These are phyloP conservation scores for Caenorhabditis sinica DNA, from an alignment of 2,888 invertebrate species.

Conservation along the genomic window DNA sequence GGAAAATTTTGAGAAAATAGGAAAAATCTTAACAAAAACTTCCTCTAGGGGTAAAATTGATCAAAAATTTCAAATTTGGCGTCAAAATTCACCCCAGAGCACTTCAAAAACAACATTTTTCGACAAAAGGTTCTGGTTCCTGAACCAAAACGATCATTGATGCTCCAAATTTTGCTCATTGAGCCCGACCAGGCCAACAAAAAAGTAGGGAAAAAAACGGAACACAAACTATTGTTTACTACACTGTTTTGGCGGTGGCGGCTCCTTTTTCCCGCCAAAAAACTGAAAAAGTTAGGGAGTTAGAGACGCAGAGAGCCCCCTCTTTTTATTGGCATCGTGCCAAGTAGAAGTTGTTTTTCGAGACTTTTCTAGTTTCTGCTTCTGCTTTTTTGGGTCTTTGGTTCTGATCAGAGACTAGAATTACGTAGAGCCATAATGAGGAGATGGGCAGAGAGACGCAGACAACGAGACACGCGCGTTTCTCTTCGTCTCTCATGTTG, in stretches of 20 bases:
- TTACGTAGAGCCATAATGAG: neutral
- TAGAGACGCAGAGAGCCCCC: conserved; percentile 1
- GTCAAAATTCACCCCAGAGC: neutral
- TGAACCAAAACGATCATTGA: conserved; percentile 35
- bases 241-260: conserved; percentile 35
- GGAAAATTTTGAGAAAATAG: too few relatives aligned
- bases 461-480: neutral
- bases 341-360: conserved; percentile 38
- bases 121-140: too few relatives aligned
- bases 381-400: neutral
- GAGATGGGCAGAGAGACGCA: neutral
- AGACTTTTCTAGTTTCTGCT: conserved; percentile 5
- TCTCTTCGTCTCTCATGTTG: neutral
- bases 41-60: neutral
- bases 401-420: conserved; percentile 2
- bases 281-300: neutral
- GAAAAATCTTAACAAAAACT: too few relatives aligned
- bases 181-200: conserved; percentile 19
- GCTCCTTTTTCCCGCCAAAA: neutral
- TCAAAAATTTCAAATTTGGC: neutral
- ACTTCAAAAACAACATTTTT: neutral
- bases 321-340: conserved; percentile 37
- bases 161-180: conserved; percentile 49
- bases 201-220: neutral
- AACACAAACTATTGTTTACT: conserved; percentile 58